Percentiles rank a stretch among this genome's conserved stretches.
phyloP scores from a whole-genome alignment of 1,140 invertebrate genomes.

The fruit fly (Drosophila melanogaster) region Release_6_plus_ISO1_MT NT_037436.4:3773501-3774000 shows the following conservation, averaged over 20 bases:
- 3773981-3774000: background rate
- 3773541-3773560: slow-evolving; percentile 50
- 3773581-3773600: slow-evolving; percentile 1
- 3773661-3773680: background rate
- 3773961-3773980: slow-evolving; percentile 3
- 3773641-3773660: background rate
- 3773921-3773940: slow-evolving; percentile 21
- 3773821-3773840: slow-evolving; percentile 34
- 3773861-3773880: slow-evolving; percentile 29
- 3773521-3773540: slow-evolving; percentile 50
- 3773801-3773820: slow-evolving; percentile 27
- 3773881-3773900: slow-evolving; percentile 72
- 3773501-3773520: slow-evolving; percentile 49
- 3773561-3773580: slow-evolving; percentile 47
- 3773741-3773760: slow-evolving; percentile 3
- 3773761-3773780: slow-evolving; percentile 12
- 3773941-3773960: background rate
- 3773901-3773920: slow-evolving; percentile 57
- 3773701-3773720: background rate
- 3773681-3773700: background rate
- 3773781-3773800: background rate
- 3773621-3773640: background rate
- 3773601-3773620: slow-evolving; percentile 14
- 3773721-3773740: slow-evolving; percentile 1
- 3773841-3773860: slow-evolving; percentile 17